Base-by-base conservation (phyloP, 2,888 invertebrate genomes). In the Lasiommata megera region DNA sequence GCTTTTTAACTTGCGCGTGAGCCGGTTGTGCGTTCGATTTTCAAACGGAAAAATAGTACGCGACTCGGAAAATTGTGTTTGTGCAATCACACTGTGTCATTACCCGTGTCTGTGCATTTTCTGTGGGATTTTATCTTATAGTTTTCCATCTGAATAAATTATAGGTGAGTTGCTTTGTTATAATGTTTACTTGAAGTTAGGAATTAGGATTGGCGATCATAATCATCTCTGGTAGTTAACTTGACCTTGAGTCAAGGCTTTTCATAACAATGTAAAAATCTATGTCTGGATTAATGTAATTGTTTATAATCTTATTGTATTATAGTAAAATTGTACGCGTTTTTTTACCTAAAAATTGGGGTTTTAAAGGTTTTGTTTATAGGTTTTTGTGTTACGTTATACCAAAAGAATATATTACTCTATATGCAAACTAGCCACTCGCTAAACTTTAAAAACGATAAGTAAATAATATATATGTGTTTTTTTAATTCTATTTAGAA, bases 1-100 rank as follows among this genome's bases (percentile, higher is more conserved):
- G 70, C 75, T 70, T 70, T 54, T 61, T 59, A 74, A 69, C 80
- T 63, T 78, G 87, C 85, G 88, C 81, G 57, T 61, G 82, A 81
- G 81, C 69, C 64, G 79, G 75, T 67, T 75, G 86, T 69, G 70
- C 73, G 72, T 58, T 58, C 62, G 56, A 28, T 38, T 56, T 36
- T 11, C 8, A n/a, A 23, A 29, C 6, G 28, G 46, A 63, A 58
- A 54, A 61, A 48, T 55, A 55, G 50, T 62, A 65, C 64, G 62
- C 55, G 60, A 57, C 61, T 55, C 55, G 62, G 54, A 53, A 56
- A 62, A 58, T 64, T 64, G 63, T 62, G 56, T 55, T 34, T 58
- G 60, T 61, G 60, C 36, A 58, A n/a, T 14, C 11, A 43, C 53
- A 50, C 44, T 60, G 57, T 65, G 64, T 51, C 34, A 41, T 54